These are phyloP conservation scores for Hofmannophila pseudospretella DNA, from an alignment of 2,888 invertebrate species.

Conservation along the genomic window DNA sequence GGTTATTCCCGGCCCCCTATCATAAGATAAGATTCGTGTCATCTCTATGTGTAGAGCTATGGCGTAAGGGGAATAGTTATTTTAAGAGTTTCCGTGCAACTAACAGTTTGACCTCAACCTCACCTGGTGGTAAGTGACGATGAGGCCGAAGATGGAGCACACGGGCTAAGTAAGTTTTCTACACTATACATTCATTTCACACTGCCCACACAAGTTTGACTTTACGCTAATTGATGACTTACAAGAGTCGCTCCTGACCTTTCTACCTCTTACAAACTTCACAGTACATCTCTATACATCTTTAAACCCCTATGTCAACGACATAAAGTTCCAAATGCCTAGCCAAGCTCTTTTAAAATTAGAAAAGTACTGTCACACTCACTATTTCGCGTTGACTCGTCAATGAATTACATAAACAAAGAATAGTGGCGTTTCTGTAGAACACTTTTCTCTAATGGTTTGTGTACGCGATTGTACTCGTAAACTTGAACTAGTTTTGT, in stretches of 20 bases:
- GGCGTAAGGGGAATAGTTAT: too few relatives aligned
- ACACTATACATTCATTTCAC: constrained; percentile 27
- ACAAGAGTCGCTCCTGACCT: constrained; percentile 43
- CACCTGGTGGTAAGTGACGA: too few relatives aligned
- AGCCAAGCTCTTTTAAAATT: neutral
- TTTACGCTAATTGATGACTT: constrained; percentile 40
- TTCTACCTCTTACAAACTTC: constrained; percentile 22
- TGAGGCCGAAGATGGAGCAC: too few relatives aligned
- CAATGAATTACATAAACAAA: constrained; percentile 44
- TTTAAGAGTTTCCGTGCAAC: too few relatives aligned
- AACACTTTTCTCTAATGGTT: constrained; percentile 20
- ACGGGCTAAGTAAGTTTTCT: too few relatives aligned
- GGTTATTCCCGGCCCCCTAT: too few relatives aligned
- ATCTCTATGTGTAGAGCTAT: too few relatives aligned
- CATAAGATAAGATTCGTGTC: too few relatives aligned
- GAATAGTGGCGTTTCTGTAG: constrained; percentile 32
- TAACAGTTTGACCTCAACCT: too few relatives aligned
- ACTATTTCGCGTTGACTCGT: constrained; percentile 21
- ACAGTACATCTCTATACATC: constrained; percentile 5
- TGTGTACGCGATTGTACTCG: constrained; percentile 45
- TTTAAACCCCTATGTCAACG: constrained; percentile 12
- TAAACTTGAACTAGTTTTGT: constrained; percentile 66
- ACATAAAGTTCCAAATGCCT: constrained; percentile 19
- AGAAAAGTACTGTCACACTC: constrained; percentile 1
- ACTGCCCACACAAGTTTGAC: constrained; percentile 31